These are phyloP conservation scores for Tenthredo distinguenda DNA, from an alignment of 2,888 invertebrate genomes.

Conservation along the genomic window DNA sequence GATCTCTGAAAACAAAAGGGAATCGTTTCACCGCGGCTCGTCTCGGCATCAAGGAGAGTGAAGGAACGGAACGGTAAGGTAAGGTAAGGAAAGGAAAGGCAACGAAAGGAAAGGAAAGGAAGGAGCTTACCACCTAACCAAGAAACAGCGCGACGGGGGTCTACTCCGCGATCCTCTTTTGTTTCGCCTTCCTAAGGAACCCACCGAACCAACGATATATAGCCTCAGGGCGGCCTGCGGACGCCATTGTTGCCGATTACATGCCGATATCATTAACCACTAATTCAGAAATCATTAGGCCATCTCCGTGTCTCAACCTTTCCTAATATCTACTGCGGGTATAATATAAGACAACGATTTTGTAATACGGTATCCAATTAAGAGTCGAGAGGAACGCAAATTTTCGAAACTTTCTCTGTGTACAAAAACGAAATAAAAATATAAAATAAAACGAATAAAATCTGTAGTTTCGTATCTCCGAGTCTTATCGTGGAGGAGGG, in stretches of 20 bases:
- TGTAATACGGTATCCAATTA: not conserved
- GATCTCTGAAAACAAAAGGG: slow-evolving; percentile 48
- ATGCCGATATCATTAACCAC: slow-evolving; percentile 65
- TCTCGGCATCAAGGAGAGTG: not conserved
- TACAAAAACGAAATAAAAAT: no score
- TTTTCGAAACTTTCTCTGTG: not conserved
- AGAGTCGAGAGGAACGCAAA: not conserved
- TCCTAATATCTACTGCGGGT: not conserved
- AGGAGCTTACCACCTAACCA: slow-evolving; percentile 6
- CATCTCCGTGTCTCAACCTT: not conserved
- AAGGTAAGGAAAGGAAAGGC: not conserved
- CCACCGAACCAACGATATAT: slow-evolving; percentile 13
- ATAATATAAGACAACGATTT: not conserved
- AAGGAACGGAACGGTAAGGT: not conserved
- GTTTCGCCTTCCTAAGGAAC: slow-evolving; percentile 36
- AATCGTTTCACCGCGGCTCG: not conserved
- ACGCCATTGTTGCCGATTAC: slow-evolving; percentile 60
- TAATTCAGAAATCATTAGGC: slow-evolving; percentile 61
- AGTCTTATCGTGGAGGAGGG: not conserved
- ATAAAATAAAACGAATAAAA: not conserved
- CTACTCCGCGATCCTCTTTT: slow-evolving; percentile 37
- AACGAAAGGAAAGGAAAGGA: not conserved
- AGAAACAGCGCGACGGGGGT: slow-evolving; percentile 44
- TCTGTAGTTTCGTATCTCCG: not conserved
- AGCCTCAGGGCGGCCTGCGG: slow-evolving; percentile 31